Evolutionary conservation across 2,113 vertebrate species (phyloP).

Genomic region (Neolamprologus kungweensis): DNA sequence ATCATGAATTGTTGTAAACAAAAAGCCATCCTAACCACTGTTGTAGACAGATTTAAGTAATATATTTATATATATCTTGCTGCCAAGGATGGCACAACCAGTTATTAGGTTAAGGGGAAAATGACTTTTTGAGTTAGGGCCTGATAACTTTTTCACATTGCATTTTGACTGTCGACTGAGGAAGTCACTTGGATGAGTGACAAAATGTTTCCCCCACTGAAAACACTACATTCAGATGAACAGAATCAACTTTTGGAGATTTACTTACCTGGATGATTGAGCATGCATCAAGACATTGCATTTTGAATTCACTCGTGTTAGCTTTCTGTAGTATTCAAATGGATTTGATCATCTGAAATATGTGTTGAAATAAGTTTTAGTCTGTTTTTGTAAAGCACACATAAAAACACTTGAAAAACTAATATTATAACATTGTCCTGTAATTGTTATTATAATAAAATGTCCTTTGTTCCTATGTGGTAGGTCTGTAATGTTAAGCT

Average conservation of each 20-base stretch:
- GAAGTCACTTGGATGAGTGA: not conserved
- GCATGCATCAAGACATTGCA: not conserved
- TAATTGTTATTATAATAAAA: not conserved
- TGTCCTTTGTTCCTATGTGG: not conserved
- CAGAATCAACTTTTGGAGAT: not conserved
- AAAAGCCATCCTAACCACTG: not conserved
- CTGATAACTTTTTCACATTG: not conserved
- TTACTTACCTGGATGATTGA: not conserved
- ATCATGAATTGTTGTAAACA: not conserved
- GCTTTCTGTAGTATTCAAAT: not conserved
- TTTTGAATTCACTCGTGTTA: not conserved
- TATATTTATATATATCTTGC: not conserved
- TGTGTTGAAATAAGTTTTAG: not conserved
- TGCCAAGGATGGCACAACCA: not conserved
- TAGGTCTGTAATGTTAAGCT: not conserved
- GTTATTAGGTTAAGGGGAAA: not conserved
- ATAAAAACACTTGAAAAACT: not conserved
- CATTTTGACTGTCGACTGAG: not conserved
- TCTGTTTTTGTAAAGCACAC: not conserved
- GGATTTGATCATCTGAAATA: not conserved
- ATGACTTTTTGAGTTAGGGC: not conserved
- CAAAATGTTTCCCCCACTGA: fast-evolving
- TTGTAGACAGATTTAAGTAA: not conserved
- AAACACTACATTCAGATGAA: not conserved
- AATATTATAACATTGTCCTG: not conserved